phyloP scores from a whole-genome alignment of 1,140 invertebrate genomes.

The Yoshiicerus persimilis region DNA sequence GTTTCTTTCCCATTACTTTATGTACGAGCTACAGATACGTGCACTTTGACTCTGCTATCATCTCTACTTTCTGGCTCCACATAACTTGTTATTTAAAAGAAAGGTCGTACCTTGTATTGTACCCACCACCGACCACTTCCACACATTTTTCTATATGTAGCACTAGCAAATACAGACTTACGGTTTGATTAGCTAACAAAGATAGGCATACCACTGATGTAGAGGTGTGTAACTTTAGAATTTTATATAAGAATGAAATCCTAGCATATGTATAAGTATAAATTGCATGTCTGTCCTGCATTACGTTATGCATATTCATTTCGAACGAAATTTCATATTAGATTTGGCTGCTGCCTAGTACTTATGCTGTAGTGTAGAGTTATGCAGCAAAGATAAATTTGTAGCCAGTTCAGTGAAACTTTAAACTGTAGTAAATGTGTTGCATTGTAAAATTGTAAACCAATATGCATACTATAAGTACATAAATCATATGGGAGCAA shows the following conservation, averaged over 20 bases:
- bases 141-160: too few species aligned
- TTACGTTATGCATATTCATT: neutral
- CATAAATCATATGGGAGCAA: too few species aligned
- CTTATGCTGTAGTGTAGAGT: neutral
- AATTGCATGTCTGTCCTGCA: neutral
- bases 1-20: neutral
- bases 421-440: too few species aligned
- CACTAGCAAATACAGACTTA: too few species aligned
- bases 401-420: neutral
- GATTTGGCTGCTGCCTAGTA: neutral
- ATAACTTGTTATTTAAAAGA: neutral
- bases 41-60: neutral
- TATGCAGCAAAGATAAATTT: neutral
- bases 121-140: too few species aligned
- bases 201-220: too few species aligned
- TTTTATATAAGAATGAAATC: too few species aligned
- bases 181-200: too few species aligned
- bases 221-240: too few species aligned
- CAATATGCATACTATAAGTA: neutral
- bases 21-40: neutral
- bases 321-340: neutral
- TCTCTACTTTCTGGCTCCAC: neutral
- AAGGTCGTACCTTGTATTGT: neutral
- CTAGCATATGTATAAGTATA: neutral
- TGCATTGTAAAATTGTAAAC: too few species aligned